phyloP scores from a whole-genome alignment of 2,113 vertebrate species.

The Mungos mungo region DNA sequence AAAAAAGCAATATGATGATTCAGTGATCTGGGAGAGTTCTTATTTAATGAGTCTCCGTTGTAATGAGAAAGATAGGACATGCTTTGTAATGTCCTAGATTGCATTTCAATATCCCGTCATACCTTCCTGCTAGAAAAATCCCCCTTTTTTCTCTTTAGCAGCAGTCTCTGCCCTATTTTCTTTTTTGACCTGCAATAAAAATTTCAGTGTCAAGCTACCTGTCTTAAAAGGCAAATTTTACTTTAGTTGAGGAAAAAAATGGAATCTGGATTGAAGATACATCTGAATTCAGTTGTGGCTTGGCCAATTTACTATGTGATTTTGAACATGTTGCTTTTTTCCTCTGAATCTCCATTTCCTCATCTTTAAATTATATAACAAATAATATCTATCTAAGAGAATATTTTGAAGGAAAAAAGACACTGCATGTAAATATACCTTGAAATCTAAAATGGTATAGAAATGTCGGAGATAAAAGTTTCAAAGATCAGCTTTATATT shows the following conservation, averaged over 20 bases:
- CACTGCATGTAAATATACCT: background rate
- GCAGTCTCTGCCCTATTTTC: background rate
- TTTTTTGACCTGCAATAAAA: background rate
- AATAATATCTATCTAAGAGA: background rate
- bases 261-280: background rate
- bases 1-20: background rate
- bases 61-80: background rate
- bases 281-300: background rate
- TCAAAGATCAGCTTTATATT: background rate
- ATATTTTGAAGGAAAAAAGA: background rate
- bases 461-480: background rate
- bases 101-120: background rate
- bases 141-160: background rate
- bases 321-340: background rate
- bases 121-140: background rate
- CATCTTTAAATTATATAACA: background rate
- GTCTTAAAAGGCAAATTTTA: background rate
- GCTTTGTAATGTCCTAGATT: background rate
- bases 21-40: background rate
- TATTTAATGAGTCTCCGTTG: background rate
- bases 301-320: background rate
- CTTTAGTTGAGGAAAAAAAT: background rate
- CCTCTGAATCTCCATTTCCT: background rate
- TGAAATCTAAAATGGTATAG: conserved; percentile 19
- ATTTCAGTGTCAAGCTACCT: background rate